These are phyloP conservation scores for Cyprinodon brontotheroides DNA, from an alignment of 2,113 vertebrate species.

Conservation along the genomic window DNA sequence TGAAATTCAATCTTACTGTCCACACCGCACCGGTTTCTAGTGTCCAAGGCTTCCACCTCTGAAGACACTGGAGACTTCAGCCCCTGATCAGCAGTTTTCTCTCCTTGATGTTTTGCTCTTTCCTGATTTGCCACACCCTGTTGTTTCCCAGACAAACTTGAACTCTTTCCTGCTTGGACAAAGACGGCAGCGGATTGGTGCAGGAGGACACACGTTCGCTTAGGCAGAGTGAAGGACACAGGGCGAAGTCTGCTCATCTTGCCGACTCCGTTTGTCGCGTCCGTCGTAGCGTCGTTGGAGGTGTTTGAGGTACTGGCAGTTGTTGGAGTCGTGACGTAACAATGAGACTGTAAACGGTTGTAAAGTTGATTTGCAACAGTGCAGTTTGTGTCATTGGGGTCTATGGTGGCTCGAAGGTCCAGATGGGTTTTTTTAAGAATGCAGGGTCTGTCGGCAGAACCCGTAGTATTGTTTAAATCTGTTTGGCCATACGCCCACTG, in stretches of 20 bases:
- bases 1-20: slow-evolving; percentile 37
- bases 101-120: slow-evolving; percentile 25
- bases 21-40: slow-evolving; percentile 42
- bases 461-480: not conserved
- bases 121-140: slow-evolving; percentile 5
- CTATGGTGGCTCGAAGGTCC: slow-evolving; percentile 11
- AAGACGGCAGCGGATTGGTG: slow-evolving; percentile 72
- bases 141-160: slow-evolving; percentile 31
- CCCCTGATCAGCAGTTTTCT: slow-evolving; percentile 21
- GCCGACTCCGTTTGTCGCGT: not conserved
- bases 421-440: slow-evolving; percentile 21
- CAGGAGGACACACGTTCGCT: slow-evolving; percentile 68
- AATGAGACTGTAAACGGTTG: slow-evolving; percentile 45
- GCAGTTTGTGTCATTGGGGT: not conserved
- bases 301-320: not conserved
- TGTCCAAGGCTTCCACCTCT: slow-evolving; percentile 29
- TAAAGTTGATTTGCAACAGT: slow-evolving; percentile 32
- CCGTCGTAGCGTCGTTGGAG: not conserved
- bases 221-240: slow-evolving; percentile 73
- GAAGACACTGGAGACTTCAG: slow-evolving; percentile 29
- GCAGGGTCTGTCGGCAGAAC: slow-evolving; percentile 1
- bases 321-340: slow-evolving; percentile 21
- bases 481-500: slow-evolving; percentile 30
- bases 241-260: slow-evolving; percentile 54
- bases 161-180: slow-evolving; percentile 56